Evolutionary conservation across 1,140 invertebrate species (phyloP).

Genomic region (Drosophila willistoni): DNA sequence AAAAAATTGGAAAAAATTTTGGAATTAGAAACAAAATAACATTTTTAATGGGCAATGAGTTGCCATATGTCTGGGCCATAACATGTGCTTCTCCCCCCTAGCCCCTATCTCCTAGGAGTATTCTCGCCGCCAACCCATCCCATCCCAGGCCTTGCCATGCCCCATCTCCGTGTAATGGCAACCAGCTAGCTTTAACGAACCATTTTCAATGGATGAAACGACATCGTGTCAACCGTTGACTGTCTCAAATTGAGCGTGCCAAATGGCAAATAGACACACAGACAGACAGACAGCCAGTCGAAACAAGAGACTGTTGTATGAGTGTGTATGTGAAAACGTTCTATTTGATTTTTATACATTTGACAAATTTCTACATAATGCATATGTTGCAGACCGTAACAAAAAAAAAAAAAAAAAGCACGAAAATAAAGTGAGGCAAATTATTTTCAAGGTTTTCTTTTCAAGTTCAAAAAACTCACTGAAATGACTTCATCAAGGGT

Average conservation of each 20-base stretch:
- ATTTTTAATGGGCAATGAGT: conserved; percentile 60
- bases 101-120: background rate
- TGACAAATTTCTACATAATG: conserved; percentile 1
- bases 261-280: conserved; percentile 47
- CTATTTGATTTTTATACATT: conserved; percentile 6
- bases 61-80: conserved; percentile 58
- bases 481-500: conserved; percentile 3
- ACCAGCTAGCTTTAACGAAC: conserved; percentile 29
- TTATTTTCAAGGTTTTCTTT: conserved; percentile 5
- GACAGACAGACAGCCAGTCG: background rate
- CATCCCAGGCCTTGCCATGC: background rate
- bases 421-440: background rate
- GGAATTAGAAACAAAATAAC: conserved; percentile 54
- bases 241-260: conserved; percentile 72
- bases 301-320: conserved; percentile 1
- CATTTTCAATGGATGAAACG: conserved; percentile 23
- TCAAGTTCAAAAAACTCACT: conserved; percentile 1
- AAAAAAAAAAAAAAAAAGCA: background rate
- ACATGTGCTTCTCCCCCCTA: background rate
- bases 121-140: conserved; percentile 17
- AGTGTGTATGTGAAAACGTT: background rate
- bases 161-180: conserved; percentile 11
- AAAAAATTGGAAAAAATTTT: conserved; percentile 19
- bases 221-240: conserved; percentile 53
- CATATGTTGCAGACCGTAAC: conserved; percentile 10